Evolutionary conservation across 2,797 vertebrate genomes (phyloP).

Genomic region (Coluber constrictor): DNA sequence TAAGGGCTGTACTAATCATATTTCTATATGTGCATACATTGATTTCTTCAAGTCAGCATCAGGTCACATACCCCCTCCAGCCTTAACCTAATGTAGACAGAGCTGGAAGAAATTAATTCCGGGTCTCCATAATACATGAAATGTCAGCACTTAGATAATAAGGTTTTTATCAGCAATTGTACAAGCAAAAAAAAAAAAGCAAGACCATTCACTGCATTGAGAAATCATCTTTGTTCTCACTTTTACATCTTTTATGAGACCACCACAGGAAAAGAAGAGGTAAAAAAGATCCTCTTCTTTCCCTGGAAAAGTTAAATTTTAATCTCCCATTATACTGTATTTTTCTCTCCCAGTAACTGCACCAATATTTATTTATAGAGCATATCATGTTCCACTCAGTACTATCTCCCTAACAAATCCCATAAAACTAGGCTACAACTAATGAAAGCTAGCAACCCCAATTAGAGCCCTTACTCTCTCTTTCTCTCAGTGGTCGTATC

Average conservation of each 20-base stretch:
- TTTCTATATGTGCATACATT: background rate
- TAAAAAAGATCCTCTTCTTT: background rate
- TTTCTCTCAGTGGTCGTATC: background rate
- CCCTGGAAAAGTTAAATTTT: background rate
- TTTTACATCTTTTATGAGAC: background rate
- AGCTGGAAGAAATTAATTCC: background rate
- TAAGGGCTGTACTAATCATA: background rate
- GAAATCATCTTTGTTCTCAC: background rate
- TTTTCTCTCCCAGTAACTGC: background rate
- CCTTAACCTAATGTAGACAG: background rate
- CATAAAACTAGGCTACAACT: background rate
- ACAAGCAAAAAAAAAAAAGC: background rate
- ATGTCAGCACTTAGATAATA: background rate
- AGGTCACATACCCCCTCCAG: background rate
- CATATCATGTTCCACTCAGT: background rate
- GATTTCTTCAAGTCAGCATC: background rate
- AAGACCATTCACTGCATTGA: background rate
- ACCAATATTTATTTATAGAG: background rate
- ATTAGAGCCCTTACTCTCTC: background rate
- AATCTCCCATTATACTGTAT: background rate
- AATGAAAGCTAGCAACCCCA: background rate
- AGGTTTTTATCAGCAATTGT: background rate
- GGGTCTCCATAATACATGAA: background rate
- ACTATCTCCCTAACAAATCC: background rate
- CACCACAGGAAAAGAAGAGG: background rate